These are phyloP conservation scores for Leucania comma DNA, from an alignment of 2,888 invertebrate species.

Conservation along the genomic window DNA sequence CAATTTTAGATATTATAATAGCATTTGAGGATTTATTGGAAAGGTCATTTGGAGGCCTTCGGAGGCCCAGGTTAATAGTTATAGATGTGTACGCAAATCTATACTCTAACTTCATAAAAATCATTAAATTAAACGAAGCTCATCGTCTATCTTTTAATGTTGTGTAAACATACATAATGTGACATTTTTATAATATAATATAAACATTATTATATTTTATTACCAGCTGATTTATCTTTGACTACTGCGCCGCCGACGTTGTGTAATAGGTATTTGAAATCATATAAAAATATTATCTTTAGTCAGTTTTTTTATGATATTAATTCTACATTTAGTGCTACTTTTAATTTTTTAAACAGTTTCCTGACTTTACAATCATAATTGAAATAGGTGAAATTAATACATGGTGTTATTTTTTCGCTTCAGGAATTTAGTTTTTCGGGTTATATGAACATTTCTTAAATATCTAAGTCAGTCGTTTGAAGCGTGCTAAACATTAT, in stretches of 20 bases:
- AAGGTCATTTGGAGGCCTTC: slow-evolving; percentile 11
- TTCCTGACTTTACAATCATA: neutral
- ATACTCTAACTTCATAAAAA: slow-evolving; percentile 12
- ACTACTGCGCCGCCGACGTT: slow-evolving; percentile 30
- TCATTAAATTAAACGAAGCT: slow-evolving; percentile 27
- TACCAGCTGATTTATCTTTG: slow-evolving; percentile 32
- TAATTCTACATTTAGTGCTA: neutral
- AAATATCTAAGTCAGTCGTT: no score
- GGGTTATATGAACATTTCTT: no score
- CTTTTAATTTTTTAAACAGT: neutral
- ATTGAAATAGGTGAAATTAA: slow-evolving; percentile 14
- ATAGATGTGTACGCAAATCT: neutral
- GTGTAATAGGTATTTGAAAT: slow-evolving; percentile 18
- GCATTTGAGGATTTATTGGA: neutral
- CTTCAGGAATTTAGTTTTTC: neutral
- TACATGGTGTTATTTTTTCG: neutral
- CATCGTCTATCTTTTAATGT: slow-evolving; percentile 27
- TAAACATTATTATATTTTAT: slow-evolving; percentile 41
- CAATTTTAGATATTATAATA: neutral
- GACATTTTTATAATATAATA: slow-evolving; percentile 43
- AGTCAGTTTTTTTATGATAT: neutral
- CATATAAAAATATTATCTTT: slow-evolving; percentile 25
- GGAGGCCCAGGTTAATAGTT: slow-evolving; percentile 1
- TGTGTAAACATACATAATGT: slow-evolving; percentile 43
- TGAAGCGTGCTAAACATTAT: no score